Evolutionary conservation across 1,140 invertebrate genomes (phyloP).

Genomic region (Scylla paramamosain): DNA sequence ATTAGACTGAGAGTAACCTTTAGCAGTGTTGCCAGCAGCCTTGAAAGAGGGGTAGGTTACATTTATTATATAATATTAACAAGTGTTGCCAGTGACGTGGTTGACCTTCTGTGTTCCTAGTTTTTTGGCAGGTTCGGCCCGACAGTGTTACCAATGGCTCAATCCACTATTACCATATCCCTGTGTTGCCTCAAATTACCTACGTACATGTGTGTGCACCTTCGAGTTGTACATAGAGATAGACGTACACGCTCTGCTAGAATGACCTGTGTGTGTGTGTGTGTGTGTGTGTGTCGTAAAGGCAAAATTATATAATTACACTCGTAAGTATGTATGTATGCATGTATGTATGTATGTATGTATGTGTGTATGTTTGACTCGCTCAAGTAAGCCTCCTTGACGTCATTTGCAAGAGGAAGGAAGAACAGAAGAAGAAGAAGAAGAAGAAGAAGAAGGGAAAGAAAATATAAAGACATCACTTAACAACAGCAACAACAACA

Average conservation of each 20-base stretch:
- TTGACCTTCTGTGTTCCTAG: conserved; percentile 12
- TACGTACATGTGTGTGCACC: not conserved
- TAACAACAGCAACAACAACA: too few relatives aligned
- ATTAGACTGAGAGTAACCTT: not conserved
- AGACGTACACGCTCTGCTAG: conserved; percentile 17
- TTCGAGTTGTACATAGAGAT: not conserved
- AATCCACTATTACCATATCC: not conserved
- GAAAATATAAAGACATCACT: not conserved
- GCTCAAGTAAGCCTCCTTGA: not conserved
- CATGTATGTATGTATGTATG: not conserved
- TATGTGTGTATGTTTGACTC: not conserved
- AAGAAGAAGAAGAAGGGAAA: too few relatives aligned
- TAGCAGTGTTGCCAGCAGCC: conserved; percentile 4
- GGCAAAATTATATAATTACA: too few relatives aligned
- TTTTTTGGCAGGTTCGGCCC: not conserved
- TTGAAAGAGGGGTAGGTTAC: not conserved
- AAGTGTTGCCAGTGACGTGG: conserved; percentile 18
- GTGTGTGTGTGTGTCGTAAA: conserved; percentile 15
- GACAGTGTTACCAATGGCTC: conserved; percentile 21
- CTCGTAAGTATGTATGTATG: not conserved
- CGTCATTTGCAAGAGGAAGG: too few relatives aligned
- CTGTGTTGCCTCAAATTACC: not conserved
- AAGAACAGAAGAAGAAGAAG: too few relatives aligned
- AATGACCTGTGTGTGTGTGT: not conserved
- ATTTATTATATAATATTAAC: not conserved